Base-by-base conservation (phyloP, 2,113 vertebrate species). In the Mirounga angustirostris region DNA sequence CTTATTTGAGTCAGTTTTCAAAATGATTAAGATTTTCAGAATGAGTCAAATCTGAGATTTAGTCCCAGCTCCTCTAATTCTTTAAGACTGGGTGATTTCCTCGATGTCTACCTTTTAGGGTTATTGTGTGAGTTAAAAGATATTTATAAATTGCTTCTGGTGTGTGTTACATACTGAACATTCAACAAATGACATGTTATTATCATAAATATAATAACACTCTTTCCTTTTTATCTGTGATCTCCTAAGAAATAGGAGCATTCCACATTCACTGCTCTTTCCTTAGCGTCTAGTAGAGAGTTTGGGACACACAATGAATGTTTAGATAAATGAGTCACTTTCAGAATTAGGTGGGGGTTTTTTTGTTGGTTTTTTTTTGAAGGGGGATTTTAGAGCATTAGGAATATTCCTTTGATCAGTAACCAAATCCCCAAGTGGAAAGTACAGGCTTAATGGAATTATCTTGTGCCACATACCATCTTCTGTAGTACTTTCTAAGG, bases 1-100 rank as follows among this genome's bases (percentile, higher is more conserved):
- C 43, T 76, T 91, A 84, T n/a, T 65, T 86, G 50, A 94, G 85
- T 81, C 82, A 43, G 26, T 96, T 96, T 93, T 81, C 80, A 78
- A n/a, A 59, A 83, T 12, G 50, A 63, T 78, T 33, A 54, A 59
- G 21, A 46, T 43, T 73, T 90, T 76, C 15, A 4, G 7, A 94
- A 79, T 21, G 76, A 96, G 52, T 8, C 61, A 94, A 50, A 81
- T 94, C n/a, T 69, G 79, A 81, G 87, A 90, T 94, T 87, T 63
- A 63, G 30, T 80, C 28, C 58, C 36, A 81, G 56, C 22, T 58
- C 71, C 65, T 89, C 1, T 91, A 26, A 65, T 83, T 95, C 46
- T 78, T 85, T n/a, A 40, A 84, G 58, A 79, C 10, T 59, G 7
- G 46, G 18, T 54, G 22, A 61, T 81, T 96, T 93, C 28, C 69